These are phyloP conservation scores for Pseudopodoces humilis DNA, from an alignment of 2,113 vertebrate species.

Conservation along the genomic window DNA sequence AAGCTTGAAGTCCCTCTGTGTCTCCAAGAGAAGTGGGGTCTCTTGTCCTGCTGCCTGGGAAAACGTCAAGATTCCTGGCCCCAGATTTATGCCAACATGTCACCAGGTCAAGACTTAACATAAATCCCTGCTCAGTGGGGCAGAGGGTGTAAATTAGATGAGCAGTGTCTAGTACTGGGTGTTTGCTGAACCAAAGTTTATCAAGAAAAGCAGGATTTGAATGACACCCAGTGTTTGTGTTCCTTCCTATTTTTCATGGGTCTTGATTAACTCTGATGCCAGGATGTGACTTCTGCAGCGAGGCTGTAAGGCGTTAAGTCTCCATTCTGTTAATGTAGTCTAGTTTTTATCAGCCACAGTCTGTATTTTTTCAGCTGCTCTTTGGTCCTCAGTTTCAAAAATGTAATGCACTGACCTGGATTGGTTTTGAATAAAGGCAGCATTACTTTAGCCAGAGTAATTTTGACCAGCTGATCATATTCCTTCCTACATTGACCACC, in stretches of 20 bases:
- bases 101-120: accelerated
- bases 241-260: neutral
- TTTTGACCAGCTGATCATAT: neutral
- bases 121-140: neutral
- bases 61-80: accelerated
- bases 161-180: neutral
- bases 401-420: neutral
- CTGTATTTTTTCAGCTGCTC: neutral
- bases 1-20: neutral
- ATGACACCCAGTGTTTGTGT: neutral
- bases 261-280: neutral
- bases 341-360: neutral
- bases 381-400: neutral
- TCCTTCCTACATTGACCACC: neutral
- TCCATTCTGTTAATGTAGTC: neutral
- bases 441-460: neutral
- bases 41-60: neutral
- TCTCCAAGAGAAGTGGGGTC: neutral
- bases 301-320: accelerated
- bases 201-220: neutral
- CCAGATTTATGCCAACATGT: accelerated
- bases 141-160: neutral
- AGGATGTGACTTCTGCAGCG: neutral
- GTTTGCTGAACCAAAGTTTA: neutral
- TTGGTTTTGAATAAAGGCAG: neutral